Base-by-base conservation (phyloP, 2,888 invertebrate species). In the Pemphredon lugubris region DNA sequence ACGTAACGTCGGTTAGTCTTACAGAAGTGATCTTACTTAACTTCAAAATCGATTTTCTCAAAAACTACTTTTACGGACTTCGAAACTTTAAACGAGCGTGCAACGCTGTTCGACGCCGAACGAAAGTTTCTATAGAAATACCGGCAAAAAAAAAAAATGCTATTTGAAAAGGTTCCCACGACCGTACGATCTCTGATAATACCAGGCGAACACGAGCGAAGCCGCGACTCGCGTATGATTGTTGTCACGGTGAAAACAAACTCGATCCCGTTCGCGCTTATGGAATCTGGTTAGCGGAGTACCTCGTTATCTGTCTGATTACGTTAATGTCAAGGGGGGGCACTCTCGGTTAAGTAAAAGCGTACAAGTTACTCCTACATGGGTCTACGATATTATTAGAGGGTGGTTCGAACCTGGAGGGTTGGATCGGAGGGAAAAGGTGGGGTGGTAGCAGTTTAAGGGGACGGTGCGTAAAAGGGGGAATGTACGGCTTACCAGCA, bases 401-500 rank as follows among this genome's bases (percentile, higher is more conserved):
- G 61, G 63, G 48, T 48, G 63, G 40, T 39, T 57, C 50, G 53
- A 32, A 39, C 68, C 37, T 9, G 59, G 57, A 54, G 51, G 45
- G 34, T 40, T 44, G 53, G 16, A 69, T 58, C 65, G 57, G 50
- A 32, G 47, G 18, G 51, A 44, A 45, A 23, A 42, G 58, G 59
- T 60, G 61, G 61, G 70, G 73, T 50, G 64, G 65, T 61, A 53
- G 60, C 18, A 57, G 54, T 69, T 51, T 58, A 57, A 63, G 77
- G 69, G 75, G 65, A 67, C 67, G 74, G 71, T 79, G 71, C 78
- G 78, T 75, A 63, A 79, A 74, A 73, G 65, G 69, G 79, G 75
- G 67, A 74, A 79, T 71, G 58, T 72, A 76, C 60, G 68, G 81
- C 75, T 82, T 79, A 77, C 75, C 76, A 83, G 81, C 67, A 81